Evolutionary conservation across 1,140 invertebrate genomes (phyloP).

Genomic region (Neuroterus valhalla): DNA sequence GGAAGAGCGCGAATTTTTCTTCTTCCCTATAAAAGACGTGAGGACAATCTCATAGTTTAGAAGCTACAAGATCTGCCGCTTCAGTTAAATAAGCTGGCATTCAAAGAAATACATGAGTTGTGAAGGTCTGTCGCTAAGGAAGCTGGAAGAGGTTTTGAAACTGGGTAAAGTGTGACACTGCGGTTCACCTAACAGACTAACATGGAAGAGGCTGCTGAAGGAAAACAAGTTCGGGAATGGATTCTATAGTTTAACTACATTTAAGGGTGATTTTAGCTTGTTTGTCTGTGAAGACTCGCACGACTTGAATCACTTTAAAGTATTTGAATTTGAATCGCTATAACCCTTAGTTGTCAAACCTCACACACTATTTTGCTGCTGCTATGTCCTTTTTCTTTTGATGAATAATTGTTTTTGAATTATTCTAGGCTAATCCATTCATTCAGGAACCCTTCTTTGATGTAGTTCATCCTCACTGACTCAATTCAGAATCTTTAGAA

Average conservation of each 20-base stretch:
- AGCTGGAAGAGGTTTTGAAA: background rate
- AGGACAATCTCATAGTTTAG: no score
- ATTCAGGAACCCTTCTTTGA: no score
- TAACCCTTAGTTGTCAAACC: conserved; percentile 1
- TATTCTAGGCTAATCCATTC: no score
- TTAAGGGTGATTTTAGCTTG: conserved; percentile 21
- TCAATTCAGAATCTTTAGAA: no score
- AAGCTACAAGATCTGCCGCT: no score
- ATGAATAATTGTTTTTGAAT: no score
- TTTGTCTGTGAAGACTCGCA: conserved; percentile 10
- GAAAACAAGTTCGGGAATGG: background rate
- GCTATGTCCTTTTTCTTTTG: background rate
- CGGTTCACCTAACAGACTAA: conserved; percentile 3
- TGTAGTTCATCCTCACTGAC: no score
- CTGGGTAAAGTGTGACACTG: background rate
- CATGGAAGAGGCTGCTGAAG: background rate
- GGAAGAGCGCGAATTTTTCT: no score
- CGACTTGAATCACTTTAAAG: conserved; percentile 27
- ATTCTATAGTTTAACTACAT: conserved; percentile 15
- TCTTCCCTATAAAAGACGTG: no score
- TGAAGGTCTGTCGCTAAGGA: conserved; percentile 9
- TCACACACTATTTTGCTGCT: background rate
- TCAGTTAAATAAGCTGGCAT: no score
- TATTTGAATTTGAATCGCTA: conserved; percentile 19
- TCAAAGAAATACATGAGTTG: background rate